Percentiles rank a stretch among this genome's conserved stretches.
These are phyloP conservation scores for Phallusia fumigata DNA, from an alignment of 23 tunicate genomes.

Conservation along the genomic window DNA sequence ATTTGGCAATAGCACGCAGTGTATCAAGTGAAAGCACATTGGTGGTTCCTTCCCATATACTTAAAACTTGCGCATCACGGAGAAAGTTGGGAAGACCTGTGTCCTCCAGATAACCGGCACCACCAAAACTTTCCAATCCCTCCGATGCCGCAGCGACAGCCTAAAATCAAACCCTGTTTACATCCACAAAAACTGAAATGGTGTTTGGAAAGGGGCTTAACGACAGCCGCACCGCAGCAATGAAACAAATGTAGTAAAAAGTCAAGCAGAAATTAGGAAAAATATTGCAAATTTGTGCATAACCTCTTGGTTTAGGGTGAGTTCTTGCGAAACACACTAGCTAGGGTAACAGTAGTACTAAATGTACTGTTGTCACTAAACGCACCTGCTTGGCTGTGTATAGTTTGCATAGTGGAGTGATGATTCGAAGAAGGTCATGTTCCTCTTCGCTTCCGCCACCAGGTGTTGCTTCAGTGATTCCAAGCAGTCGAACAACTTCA, in stretches of 20 bases:
- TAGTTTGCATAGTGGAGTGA: slow-evolving; percentile 80
- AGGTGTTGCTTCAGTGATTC: slow-evolving; percentile 42
- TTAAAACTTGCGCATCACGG: slow-evolving; percentile 88
- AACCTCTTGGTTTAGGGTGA: no score
- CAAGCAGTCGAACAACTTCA: slow-evolving; percentile 73
- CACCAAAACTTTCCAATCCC: slow-evolving; percentile 94
- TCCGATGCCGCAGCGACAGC: slow-evolving; percentile 65
- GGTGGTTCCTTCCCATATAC: slow-evolving; percentile 99
- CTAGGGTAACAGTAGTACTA: no score
- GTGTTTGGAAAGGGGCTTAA: no score
- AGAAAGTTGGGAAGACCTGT: slow-evolving; percentile 74
- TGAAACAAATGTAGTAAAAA: no score
- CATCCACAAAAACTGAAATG: no score
- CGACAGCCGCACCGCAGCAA: no score
- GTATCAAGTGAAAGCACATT: slow-evolving; percentile 79
- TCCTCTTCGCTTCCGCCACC: slow-evolving; percentile 37
- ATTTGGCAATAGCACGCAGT: slow-evolving; percentile 74
- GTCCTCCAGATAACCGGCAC: slow-evolving; percentile 95
- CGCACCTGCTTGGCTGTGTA: slow-evolving; percentile 86
- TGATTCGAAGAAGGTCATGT: slow-evolving; percentile 45
- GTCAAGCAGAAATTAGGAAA: no score
- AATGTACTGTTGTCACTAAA: no score
- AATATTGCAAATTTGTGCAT: no score
- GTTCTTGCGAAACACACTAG: no score
- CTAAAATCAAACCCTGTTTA: no score